phyloP scores from a whole-genome alignment of 2,113 vertebrate species.

The Scalopus aquaticus region DNA sequence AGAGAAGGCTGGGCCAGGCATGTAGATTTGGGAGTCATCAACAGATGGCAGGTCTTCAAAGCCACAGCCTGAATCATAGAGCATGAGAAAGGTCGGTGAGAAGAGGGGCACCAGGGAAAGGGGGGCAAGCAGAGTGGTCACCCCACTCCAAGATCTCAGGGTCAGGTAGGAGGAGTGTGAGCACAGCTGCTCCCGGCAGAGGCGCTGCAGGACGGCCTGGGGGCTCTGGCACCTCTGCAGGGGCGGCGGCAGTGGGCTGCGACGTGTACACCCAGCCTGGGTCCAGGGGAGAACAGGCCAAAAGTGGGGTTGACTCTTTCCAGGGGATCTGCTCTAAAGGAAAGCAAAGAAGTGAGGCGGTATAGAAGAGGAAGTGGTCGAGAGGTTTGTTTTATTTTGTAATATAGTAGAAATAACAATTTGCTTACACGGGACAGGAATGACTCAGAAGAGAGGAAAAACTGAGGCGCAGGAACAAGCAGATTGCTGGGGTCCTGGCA shows the following conservation, averaged over 20 bases:
- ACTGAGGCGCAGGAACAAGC: not conserved
- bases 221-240: not conserved
- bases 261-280: fast-evolving
- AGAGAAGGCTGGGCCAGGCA: not conserved
- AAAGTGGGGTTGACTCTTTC: not conserved
- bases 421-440: not conserved
- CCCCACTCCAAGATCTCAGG: too few relatives aligned
- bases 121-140: not conserved
- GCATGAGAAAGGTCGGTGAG: not conserved
- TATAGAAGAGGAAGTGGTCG: not conserved
- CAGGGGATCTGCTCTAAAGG: not conserved
- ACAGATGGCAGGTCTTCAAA: not conserved
- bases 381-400: not conserved
- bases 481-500: not conserved
- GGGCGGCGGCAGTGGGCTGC: fast-evolving
- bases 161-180: fast-evolving
- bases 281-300: not conserved
- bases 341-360: not conserved
- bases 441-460: slow-evolving; percentile 34
- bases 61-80: not conserved
- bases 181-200: fast-evolving
- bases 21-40: not conserved
- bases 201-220: fast-evolving
- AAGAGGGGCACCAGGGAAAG: not conserved
- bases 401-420: not conserved